A percentile compares a stretch with the other conserved stretches of the same genome.
Evolutionary conservation across 2,113 vertebrate genomes (phyloP).

Genomic region (Syrmaticus mikado): DNA sequence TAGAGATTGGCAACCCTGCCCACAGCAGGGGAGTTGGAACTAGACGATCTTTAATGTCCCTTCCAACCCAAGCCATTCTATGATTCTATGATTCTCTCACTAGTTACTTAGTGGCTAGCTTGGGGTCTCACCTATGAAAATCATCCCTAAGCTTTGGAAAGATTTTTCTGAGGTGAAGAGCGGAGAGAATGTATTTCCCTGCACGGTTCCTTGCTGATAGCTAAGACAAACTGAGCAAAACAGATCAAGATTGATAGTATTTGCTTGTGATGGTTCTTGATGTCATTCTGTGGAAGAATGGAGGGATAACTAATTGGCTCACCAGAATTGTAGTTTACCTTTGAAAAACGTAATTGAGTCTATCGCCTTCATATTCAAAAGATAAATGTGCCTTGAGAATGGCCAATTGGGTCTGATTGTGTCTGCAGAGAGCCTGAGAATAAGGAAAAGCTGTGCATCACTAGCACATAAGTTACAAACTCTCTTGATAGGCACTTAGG

Average conservation of each 20-base stretch:
- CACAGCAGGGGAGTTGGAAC: background rate
- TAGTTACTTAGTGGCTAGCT: background rate
- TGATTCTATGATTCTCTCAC: background rate
- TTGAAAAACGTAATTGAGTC: conserved; percentile 38
- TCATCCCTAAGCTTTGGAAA: background rate
- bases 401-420: conserved; percentile 49
- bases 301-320: conserved; percentile 43
- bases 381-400: conserved; percentile 61
- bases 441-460: background rate
- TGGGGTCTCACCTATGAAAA: background rate
- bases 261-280: conserved; percentile 42
- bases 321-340: conserved; percentile 18
- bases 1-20: no score
- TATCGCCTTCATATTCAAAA: conserved; percentile 52
- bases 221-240: background rate
- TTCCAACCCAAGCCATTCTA: no score
- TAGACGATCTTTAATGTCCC: no score
- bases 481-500: conserved; percentile 10
- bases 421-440: conserved; percentile 31
- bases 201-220: background rate
- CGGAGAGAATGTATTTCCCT: background rate
- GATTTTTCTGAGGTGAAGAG: background rate
- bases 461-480: conserved; percentile 15
- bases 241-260: conserved; percentile 27
- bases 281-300: conserved; percentile 44